Evolutionary conservation across 2,888 invertebrate genomes (phyloP).

Genomic region (Netelia melanura): DNA sequence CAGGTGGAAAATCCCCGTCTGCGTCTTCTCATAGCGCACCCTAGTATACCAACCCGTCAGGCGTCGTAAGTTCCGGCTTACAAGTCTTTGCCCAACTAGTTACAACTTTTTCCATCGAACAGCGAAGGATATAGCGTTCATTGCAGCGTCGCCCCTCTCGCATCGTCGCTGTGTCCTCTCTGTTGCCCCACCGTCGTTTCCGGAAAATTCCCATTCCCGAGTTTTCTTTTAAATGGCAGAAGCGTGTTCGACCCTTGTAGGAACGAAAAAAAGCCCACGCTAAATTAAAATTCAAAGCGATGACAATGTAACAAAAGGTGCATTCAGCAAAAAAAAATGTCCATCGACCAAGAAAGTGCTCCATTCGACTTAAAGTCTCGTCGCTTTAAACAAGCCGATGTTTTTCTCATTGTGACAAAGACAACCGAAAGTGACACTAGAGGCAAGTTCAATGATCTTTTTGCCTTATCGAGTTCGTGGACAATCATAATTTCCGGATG

Average conservation of each 20-base stretch:
- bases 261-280: slow-evolving; percentile 13
- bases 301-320: no score
- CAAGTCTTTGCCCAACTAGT: slow-evolving; percentile 72
- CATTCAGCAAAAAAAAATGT: no score
- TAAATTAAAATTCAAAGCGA: slow-evolving; percentile 1
- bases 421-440: no score
- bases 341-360: no score
- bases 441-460: no score
- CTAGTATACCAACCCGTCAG: slow-evolving; percentile 31
- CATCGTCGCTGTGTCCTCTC: slow-evolving; percentile 32
- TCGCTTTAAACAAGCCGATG: no score
- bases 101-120: slow-evolving; percentile 77
- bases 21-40: background rate
- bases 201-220: slow-evolving; percentile 52
- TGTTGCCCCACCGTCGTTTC: slow-evolving; percentile 17
- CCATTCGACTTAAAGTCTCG: no score
- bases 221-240: slow-evolving; percentile 40
- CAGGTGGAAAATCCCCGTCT: slow-evolving; percentile 38
- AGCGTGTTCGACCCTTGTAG: slow-evolving; percentile 34
- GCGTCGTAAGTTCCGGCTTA: slow-evolving; percentile 70
- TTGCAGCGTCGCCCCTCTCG: slow-evolving; percentile 50
- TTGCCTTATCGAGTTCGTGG: no score
- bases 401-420: no score
- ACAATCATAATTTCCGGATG: no score
- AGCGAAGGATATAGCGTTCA: slow-evolving; percentile 45